Conservation (phyloP, 1,140 invertebrate species). For the Psilanteris sp. region DNA sequence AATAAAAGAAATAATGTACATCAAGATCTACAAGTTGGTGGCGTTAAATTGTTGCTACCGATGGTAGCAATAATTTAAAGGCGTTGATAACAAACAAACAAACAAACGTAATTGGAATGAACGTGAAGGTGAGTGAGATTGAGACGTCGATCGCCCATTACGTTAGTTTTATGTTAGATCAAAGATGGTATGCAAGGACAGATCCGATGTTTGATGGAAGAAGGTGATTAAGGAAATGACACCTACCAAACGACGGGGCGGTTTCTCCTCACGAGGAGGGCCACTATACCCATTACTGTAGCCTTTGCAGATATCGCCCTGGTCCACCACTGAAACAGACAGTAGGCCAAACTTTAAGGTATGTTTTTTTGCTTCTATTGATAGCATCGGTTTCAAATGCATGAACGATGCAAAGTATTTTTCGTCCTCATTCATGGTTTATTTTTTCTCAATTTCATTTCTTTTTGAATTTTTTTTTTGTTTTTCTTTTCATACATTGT, state of each 20-base stretch:
- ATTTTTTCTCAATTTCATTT: constrained; percentile 24
- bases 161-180: too few species aligned
- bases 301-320: constrained; percentile 91
- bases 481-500: constrained; percentile 20
- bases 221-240: constrained; percentile 71
- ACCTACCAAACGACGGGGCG: constrained; percentile 86
- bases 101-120: too few species aligned
- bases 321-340: constrained; percentile 90
- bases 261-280: constrained; percentile 83
- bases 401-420: constrained; percentile 12
- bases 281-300: constrained; percentile 83
- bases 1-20: too few species aligned
- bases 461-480: constrained; percentile 27
- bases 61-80: too few species aligned
- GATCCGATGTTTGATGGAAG: constrained; percentile 33
- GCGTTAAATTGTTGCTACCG: too few species aligned
- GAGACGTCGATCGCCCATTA: too few species aligned
- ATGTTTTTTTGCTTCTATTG: constrained; percentile 55
- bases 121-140: too few species aligned
- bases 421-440: constrained; percentile 9
- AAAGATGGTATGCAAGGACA: constrained; percentile 26
- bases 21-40: too few species aligned
- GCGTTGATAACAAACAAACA: too few species aligned
- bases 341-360: constrained; percentile 82
- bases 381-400: constrained; percentile 3